Evolutionary conservation across 2,888 invertebrate genomes (phyloP).

Genomic region (Hanleya hanleyi): DNA sequence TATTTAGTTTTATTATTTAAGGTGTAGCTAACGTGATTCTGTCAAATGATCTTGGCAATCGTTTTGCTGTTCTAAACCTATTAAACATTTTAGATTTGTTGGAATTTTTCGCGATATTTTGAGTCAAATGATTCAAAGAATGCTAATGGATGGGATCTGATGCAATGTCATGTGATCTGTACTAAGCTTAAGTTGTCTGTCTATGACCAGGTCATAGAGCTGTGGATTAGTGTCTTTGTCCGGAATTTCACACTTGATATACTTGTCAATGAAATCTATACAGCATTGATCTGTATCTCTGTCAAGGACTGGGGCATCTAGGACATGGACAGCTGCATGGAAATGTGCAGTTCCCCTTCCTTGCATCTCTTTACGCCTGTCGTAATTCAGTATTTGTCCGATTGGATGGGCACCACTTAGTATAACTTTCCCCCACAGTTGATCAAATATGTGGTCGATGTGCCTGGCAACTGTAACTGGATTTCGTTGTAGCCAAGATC

Average conservation of each 20-base stretch:
- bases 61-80: too few relatives aligned
- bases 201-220: conserved; percentile 13
- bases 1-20: too few relatives aligned
- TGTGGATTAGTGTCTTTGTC: background rate
- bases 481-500: conserved; percentile 26
- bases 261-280: conserved; percentile 22
- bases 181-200: conserved; percentile 23
- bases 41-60: too few relatives aligned
- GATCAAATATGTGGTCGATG: conserved; percentile 31
- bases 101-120: too few relatives aligned
- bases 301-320: conserved; percentile 30
- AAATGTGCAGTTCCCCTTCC: conserved; percentile 34
- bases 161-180: too few relatives aligned
- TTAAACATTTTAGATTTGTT: too few relatives aligned
- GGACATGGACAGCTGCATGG: conserved; percentile 32
- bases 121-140: too few relatives aligned
- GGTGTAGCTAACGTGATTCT: too few relatives aligned
- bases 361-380: conserved; percentile 34
- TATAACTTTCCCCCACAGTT: conserved; percentile 29
- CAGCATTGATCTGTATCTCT: conserved; percentile 22
- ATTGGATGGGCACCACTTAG: conserved; percentile 30
- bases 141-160: too few relatives aligned
- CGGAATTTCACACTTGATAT: conserved; percentile 14
- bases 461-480: conserved; percentile 31
- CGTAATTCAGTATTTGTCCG: conserved; percentile 34